phyloP scores from a whole-genome alignment of 2,113 vertebrate genomes.

The Piprites chloris region DNA sequence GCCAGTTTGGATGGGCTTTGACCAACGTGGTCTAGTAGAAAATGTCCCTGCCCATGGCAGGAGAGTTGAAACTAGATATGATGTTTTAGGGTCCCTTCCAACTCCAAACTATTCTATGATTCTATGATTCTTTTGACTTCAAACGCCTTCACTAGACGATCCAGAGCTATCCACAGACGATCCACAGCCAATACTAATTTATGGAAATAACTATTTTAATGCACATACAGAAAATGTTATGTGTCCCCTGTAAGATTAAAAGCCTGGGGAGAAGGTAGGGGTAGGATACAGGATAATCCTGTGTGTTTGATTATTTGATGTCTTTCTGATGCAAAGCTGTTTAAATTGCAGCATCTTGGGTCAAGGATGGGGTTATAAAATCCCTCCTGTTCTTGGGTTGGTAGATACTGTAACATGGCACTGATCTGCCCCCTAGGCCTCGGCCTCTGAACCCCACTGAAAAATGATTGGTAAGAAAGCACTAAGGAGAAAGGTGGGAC shows the following conservation, averaged over 20 bases:
- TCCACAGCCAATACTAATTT: not conserved
- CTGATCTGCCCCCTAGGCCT: not conserved
- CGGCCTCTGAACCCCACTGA: accelerated
- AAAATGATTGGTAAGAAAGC: not conserved
- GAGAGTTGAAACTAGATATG: not conserved
- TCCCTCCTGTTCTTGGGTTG: not conserved
- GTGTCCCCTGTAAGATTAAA: not conserved
- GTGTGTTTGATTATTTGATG: not conserved
- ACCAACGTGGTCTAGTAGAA: not conserved
- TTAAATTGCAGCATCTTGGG: not conserved
- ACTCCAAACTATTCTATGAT: not conserved
- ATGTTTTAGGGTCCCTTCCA: not conserved
- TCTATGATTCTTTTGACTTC: not conserved
- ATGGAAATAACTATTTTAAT: not conserved
- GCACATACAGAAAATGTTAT: not conserved
- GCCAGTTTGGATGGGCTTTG: not conserved
- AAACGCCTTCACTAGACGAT: not conserved
- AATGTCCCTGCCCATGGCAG: not conserved
- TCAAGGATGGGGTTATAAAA: not conserved
- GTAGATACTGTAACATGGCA: not conserved
- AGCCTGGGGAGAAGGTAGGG: not conserved
- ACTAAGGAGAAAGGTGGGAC: not conserved
- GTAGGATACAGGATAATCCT: not conserved
- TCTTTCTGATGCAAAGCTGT: not conserved
- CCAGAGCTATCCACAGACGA: too few species aligned